Evolutionary conservation across 2,888 invertebrate species (phyloP).

Genomic region (Tethea ocularis): DNA sequence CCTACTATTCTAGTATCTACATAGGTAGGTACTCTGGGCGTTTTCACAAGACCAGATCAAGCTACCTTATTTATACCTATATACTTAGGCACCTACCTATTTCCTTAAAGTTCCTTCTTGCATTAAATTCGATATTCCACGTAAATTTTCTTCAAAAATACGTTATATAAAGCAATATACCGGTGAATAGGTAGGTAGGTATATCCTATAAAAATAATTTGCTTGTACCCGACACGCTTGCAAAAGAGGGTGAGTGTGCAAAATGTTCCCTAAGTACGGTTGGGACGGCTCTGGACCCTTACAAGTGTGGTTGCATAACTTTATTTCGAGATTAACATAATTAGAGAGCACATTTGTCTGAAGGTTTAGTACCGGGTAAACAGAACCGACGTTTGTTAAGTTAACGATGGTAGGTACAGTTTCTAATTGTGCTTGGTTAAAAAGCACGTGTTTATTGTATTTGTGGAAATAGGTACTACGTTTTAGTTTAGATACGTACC

Average conservation of each 20-base stretch:
- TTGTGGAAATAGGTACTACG: conserved; percentile 19
- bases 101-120: too few relatives aligned
- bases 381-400: conserved; percentile 50
- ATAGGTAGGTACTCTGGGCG: too few relatives aligned
- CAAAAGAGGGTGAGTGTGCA: conserved; percentile 53
- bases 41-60: too few relatives aligned
- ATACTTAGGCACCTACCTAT: too few relatives aligned
- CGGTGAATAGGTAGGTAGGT: conserved; percentile 21
- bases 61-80: too few relatives aligned
- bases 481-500: background rate
- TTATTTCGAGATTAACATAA: conserved; percentile 81
- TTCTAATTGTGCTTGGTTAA: conserved; percentile 46
- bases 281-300: conserved; percentile 59
- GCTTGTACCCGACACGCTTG: conserved; percentile 47
- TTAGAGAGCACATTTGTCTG: conserved; percentile 62
- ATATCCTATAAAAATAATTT: conserved; percentile 41
- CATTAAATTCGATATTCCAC: too few relatives aligned
- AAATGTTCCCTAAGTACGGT: conserved; percentile 55
- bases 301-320: conserved; percentile 74
- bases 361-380: conserved; percentile 56
- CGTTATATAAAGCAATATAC: conserved; percentile 16
- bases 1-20: too few relatives aligned
- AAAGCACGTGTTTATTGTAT: conserved; percentile 59
- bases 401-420: conserved; percentile 38
- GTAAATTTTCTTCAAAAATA: conserved; percentile 1